phyloP scores from a whole-genome alignment of 2,888 invertebrate genomes.

The Dicycla oo region DNA sequence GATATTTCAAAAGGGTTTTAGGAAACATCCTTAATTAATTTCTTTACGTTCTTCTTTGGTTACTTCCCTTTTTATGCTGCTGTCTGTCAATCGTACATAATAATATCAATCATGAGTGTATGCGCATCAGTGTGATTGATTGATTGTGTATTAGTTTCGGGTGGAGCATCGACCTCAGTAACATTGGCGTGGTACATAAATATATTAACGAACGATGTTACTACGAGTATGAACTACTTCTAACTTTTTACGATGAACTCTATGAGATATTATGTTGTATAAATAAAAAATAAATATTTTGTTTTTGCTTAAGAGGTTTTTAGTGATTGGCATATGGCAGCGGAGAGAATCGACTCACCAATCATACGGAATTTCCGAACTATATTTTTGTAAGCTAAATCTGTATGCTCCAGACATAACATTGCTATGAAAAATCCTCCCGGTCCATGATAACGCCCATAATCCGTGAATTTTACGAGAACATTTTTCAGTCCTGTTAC shows the following conservation, averaged over 20 bases:
- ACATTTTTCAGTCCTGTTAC: conserved; percentile 52
- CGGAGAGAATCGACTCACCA: conserved; percentile 18
- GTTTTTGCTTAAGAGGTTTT: conserved; percentile 44
- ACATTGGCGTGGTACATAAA: conserved; percentile 48
- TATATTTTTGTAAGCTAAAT: conserved; percentile 13
- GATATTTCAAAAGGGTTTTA: conserved; percentile 18
- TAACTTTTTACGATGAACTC: conserved; percentile 56
- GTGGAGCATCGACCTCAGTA: conserved; percentile 58
- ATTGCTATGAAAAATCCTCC: conserved; percentile 39
- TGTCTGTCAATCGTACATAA: conserved; percentile 65
- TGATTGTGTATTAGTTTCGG: conserved; percentile 54
- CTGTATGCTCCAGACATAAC: conserved; percentile 12
- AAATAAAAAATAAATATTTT: conserved; percentile 51
- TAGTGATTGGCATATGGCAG: conserved; percentile 41
- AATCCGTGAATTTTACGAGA: conserved; percentile 43
- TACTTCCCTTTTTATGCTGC: conserved; percentile 39
- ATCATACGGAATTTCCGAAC: not conserved
- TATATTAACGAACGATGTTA: conserved; percentile 47
- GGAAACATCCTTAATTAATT: conserved; percentile 25
- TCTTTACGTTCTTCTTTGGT: conserved; percentile 20
- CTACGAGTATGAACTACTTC: conserved; percentile 43
- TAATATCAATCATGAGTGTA: conserved; percentile 48
- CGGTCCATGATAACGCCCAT: conserved; percentile 22
- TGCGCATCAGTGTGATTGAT: conserved; percentile 57
- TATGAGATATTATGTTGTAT: conserved; percentile 40